Evolutionary conservation across 2,888 invertebrate species (phyloP).

Genomic region (Megaustenia siamemsis): DNA sequence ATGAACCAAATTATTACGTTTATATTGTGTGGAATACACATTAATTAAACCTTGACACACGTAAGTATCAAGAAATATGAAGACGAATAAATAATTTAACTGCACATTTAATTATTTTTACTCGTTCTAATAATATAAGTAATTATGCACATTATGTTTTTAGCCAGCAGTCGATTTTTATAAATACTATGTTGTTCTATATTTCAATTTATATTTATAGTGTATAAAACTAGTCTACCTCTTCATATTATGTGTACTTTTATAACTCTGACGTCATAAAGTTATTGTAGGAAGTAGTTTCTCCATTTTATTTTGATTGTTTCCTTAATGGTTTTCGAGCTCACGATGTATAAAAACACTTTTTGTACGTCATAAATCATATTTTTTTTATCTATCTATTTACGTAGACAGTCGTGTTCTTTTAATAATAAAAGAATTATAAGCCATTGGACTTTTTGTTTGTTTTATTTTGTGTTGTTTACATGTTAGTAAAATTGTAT

Average conservation of each 20-base stretch:
- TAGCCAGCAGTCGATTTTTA: too few species aligned
- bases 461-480: too few species aligned
- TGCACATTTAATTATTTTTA: too few species aligned
- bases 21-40: too few species aligned
- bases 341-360: neutral
- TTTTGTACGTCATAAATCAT: neutral
- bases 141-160: too few species aligned
- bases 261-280: neutral
- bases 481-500: too few species aligned
- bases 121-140: too few species aligned
- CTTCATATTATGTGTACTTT: constrained; percentile 7
- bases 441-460: neutral
- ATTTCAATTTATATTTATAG: constrained; percentile 15
- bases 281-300: neutral
- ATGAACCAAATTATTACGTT: too few species aligned
- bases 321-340: neutral
- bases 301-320: neutral
- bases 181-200: neutral
- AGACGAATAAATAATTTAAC: too few species aligned
- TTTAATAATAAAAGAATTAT: constrained; percentile 8
- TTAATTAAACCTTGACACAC: too few species aligned
- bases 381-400: neutral
- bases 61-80: too few species aligned
- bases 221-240: constrained; percentile 35
- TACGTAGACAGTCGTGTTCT: neutral